A percentile compares a stretch with the other conserved stretches of the same genome.
Conservation (phyloP, 2,113 vertebrate genomes). For the Gopherus flavomarginatus region DNA sequence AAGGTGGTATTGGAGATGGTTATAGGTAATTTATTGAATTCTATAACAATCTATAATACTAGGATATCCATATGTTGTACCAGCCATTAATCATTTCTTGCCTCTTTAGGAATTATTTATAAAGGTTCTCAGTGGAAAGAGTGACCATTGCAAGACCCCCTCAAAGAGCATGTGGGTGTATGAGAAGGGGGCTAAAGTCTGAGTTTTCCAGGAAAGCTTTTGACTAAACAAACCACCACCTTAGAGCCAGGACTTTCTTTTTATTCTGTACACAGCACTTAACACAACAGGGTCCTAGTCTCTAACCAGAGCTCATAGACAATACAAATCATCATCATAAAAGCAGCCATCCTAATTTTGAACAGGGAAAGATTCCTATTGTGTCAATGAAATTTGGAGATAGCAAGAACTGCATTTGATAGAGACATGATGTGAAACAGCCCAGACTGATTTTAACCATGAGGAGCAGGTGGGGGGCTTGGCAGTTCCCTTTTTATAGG, state of each 20-base stretch:
- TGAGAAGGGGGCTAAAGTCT: fast-evolving
- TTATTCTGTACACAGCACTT: not conserved
- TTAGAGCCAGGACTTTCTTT: too few relatives aligned
- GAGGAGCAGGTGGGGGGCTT: not conserved
- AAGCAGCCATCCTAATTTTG: not conserved
- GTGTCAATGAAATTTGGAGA: not conserved
- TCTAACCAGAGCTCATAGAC: not conserved
- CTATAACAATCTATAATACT: not conserved
- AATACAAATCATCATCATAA: not conserved
- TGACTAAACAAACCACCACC: not conserved
- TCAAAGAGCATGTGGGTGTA: not conserved
- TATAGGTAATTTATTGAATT: not conserved
- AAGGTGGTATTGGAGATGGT: not conserved
- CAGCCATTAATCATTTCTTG: not conserved
- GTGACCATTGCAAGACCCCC: not conserved
- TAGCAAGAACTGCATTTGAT: too few relatives aligned
- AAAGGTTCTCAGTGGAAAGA: not conserved
- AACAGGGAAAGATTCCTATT: not conserved
- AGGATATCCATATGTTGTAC: not conserved
- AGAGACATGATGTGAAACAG: too few relatives aligned
- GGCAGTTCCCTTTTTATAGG: not conserved
- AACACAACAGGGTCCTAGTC: too few relatives aligned
- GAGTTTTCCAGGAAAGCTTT: not conserved
- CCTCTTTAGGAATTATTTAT: not conserved
- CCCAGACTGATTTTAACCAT: not conserved